A percentile compares a stretch with the other conserved stretches of the same genome.
Evolutionary conservation across 2,888 invertebrate genomes (phyloP).

Genomic region (Orchesellides sinensis): DNA sequence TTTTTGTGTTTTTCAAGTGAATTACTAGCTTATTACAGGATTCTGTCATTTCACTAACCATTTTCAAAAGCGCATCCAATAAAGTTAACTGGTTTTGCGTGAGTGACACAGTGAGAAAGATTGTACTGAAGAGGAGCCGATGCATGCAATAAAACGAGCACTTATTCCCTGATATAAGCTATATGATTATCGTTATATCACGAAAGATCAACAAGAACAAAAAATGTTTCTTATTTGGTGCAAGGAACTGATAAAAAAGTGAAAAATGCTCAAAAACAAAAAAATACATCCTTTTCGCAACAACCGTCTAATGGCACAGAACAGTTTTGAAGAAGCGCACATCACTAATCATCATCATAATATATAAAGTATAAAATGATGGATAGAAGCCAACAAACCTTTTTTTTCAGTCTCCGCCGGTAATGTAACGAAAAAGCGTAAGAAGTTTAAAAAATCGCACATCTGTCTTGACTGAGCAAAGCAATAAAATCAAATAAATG

Average conservation of each 20-base stretch:
- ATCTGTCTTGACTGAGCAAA: no score
- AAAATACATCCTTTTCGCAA: conserved; percentile 12
- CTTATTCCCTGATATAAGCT: background rate
- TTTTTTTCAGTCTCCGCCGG: no score
- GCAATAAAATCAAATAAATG: conserved; percentile 28
- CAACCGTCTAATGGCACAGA: conserved; percentile 5
- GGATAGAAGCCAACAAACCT: conserved; percentile 19
- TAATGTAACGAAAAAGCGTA: background rate
- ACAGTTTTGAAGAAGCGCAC: background rate
- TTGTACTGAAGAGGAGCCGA: background rate
- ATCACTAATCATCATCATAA: conserved; percentile 8
- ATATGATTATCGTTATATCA: conserved; percentile 12
- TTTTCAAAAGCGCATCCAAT: conserved; percentile 28
- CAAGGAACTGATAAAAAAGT: conserved; percentile 33
- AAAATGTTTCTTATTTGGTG: conserved; percentile 11
- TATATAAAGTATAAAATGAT: background rate
- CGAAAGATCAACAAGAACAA: conserved; percentile 5
- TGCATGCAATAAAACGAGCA: conserved; percentile 13
- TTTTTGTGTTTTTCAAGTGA: background rate
- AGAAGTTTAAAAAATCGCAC: background rate
- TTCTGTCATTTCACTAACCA: conserved; percentile 19
- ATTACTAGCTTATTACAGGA: background rate
- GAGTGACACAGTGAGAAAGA: conserved; percentile 25
- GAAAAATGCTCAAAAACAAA: background rate
- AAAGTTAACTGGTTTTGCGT: conserved; percentile 44